Base-by-base conservation (phyloP, 2,797 vertebrate species). In the Myripristis jacobus region DNA sequence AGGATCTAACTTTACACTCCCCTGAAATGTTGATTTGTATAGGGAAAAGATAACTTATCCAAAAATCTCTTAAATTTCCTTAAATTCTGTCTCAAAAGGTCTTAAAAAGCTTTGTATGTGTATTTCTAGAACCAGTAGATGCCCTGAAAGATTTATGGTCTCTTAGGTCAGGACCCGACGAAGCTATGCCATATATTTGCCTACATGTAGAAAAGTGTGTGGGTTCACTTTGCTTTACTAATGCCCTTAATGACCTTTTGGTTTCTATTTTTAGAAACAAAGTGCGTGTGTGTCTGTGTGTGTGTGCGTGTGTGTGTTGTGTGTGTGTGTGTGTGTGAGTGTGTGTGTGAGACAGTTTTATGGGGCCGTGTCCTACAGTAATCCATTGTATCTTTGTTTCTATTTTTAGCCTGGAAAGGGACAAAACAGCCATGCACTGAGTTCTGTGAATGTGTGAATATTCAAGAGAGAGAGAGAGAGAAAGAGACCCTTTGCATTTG, bases 331-430 rank as follows among this genome's bases (percentile, higher is more conserved):
- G 25, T 21, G 27, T 31, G 69, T 43, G 52, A 50, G 43, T 15
- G 43, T 53, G 38, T 31, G 34, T 48, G 58, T 48, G 54, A 19
- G 68, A 55, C 19, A 34, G 74, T 34, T 48, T 9, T 59, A 25
- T 54, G 18, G 56, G 34, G 46, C 13, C 10, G 44, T 19, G 9
- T 65, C 69, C 34, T 50, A 55, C 60, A 72, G 57, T 74, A 62
- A 78, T 66, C 52, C 53, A 48, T 66, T 77, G 25, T 66, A 56
- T 41, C 41, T 62, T 55, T 68, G 50, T 75, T 70, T 84, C 60
- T 85, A 59, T 81, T 69, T 84, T 79, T 76, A 84, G 66, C 72
- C 52, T 16, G 25, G 29, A 34, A 10, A 31, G 25, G 16, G 53
- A 34, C 36, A 38, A 36, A 41, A 24, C 70, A 61, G 58, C 53